phyloP scores from a whole-genome alignment of 2,888 invertebrate genomes.

The Phengaris alcon region DNA sequence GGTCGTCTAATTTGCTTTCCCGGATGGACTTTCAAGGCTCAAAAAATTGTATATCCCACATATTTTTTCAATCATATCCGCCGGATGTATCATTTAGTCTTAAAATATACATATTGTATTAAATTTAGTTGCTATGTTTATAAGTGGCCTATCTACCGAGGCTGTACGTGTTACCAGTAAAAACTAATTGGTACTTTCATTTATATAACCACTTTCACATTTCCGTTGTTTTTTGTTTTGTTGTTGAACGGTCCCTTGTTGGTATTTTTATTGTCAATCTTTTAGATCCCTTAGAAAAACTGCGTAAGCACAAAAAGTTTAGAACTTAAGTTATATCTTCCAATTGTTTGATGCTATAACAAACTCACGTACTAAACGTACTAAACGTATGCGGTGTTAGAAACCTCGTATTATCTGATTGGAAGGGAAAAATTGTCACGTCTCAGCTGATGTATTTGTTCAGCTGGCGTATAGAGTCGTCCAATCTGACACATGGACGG shows the following conservation, averaged over 20 bases:
- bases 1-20: not conserved
- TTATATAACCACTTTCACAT: not conserved
- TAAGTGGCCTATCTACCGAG: constrained; percentile 1
- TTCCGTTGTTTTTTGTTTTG: not conserved
- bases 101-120: not conserved
- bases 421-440: not conserved
- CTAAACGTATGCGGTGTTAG: too few relatives aligned
- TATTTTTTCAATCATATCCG: not conserved
- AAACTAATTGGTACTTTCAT: constrained; percentile 14
- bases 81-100: not conserved
- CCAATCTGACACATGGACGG: constrained; percentile 7
- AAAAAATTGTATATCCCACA: not conserved
- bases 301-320: too few relatives aligned
- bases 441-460: not conserved
- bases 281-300: too few relatives aligned
- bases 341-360: too few relatives aligned
- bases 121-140: not conserved
- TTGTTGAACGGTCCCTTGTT: not conserved
- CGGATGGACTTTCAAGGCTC: not conserved
- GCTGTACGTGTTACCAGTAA: not conserved
- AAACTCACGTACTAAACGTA: too few relatives aligned
- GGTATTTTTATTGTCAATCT: too few relatives aligned
- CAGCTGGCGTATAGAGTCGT: not conserved
- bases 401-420: not conserved
- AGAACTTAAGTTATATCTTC: too few relatives aligned